Evolutionary conservation across 2,113 vertebrate species (phyloP).

Genomic region (Poecile atricapillus): DNA sequence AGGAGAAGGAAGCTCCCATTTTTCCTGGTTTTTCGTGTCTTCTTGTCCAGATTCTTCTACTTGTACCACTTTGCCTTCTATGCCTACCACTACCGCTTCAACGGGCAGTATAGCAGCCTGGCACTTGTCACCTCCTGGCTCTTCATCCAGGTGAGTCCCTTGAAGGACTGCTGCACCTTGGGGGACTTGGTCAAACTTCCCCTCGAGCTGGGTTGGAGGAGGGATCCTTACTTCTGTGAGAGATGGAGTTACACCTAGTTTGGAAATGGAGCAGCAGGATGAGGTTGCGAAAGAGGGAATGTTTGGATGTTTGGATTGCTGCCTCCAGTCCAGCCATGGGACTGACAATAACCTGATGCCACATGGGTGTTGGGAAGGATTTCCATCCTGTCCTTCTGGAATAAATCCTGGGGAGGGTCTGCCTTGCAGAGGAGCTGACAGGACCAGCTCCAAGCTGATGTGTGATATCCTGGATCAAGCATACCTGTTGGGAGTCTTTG

Average conservation of each 20-base stretch:
- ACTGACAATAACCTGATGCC: not conserved
- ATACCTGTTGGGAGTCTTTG: not conserved
- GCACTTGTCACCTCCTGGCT: slow-evolving; percentile 98
- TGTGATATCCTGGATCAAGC: not conserved
- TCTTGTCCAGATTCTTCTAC: slow-evolving; percentile 89
- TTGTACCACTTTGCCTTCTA: slow-evolving; percentile 99
- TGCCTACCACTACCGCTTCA: slow-evolving; percentile 97
- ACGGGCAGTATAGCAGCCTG: slow-evolving; percentile 97
- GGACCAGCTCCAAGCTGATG: not conserved
- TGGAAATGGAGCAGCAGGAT: not conserved
- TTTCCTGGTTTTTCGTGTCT: not conserved
- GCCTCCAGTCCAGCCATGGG: not conserved
- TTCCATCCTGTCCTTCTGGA: not conserved
- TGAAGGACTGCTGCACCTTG: not conserved
- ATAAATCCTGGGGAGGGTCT: not conserved
- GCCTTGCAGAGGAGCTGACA: not conserved
- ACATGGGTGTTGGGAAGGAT: not conserved
- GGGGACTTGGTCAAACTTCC: not conserved
- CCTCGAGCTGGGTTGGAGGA: not conserved
- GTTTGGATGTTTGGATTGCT: not conserved
- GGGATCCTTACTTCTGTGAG: not conserved
- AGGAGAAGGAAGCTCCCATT: fast-evolving
- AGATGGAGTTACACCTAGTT: not conserved
- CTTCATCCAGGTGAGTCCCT: slow-evolving; percentile 89
- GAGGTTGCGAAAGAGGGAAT: not conserved